Evolutionary conservation across 2,888 invertebrate genomes (phyloP).

Genomic region (Standfussiana lucernea): DNA sequence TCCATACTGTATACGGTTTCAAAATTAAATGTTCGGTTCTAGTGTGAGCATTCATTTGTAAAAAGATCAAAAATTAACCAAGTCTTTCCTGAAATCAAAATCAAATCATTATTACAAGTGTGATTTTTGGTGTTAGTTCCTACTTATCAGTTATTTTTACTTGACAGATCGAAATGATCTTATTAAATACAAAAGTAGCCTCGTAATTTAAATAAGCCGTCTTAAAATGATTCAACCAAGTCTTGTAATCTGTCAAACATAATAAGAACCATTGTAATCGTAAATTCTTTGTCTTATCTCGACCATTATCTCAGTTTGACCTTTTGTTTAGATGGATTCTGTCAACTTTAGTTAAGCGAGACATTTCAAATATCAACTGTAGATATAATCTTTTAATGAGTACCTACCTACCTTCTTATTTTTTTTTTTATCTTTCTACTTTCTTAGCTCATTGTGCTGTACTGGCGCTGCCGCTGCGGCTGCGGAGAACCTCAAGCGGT

Average conservation of each 20-base stretch:
- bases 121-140: neutral
- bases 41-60: neutral
- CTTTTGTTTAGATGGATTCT: constrained; percentile 31
- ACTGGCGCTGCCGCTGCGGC: no score
- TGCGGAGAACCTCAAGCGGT: no score
- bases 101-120: neutral
- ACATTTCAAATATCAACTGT: neutral
- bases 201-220: neutral
- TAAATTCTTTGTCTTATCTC: constrained; percentile 54
- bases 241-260: constrained; percentile 26
- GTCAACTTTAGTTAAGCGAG: neutral
- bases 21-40: neutral
- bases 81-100: no score
- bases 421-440: no score
- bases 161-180: neutral
- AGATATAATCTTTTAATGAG: neutral
- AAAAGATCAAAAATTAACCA: neutral
- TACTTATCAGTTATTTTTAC: neutral
- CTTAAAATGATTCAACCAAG: neutral
- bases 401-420: neutral
- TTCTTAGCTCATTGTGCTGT: neutral
- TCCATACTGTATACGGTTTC: neutral
- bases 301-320: constrained; percentile 38
- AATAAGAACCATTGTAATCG: constrained; percentile 25
- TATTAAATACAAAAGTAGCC: neutral